Evolutionary conservation across 1,140 invertebrate species (phyloP).

Genomic region (Pogonus chalceus): DNA sequence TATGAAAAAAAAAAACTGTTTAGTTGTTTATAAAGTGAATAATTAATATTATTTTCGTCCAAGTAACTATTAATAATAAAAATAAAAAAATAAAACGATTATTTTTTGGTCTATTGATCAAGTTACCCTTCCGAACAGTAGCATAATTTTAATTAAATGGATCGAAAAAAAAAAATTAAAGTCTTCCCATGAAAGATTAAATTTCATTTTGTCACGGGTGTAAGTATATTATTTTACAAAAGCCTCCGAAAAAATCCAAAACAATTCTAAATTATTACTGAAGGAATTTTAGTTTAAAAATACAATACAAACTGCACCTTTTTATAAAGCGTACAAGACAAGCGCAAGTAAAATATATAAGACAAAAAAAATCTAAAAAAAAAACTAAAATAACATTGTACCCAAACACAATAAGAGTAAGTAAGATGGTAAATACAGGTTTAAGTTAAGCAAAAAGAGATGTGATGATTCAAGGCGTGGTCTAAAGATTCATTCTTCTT

Average conservation of each 20-base stretch:
- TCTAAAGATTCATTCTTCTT: slow-evolving; percentile 11
- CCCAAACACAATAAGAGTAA: not conserved
- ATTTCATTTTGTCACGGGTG: not conserved
- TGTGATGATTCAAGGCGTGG: slow-evolving; percentile 20
- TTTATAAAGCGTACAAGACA: slow-evolving; percentile 1
- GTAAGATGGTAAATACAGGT: not conserved
- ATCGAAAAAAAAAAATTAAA: not conserved
- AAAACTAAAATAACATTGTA: slow-evolving; percentile 1
- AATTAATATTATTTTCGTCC: no score
- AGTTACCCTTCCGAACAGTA: no score
- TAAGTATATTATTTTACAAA: not conserved
- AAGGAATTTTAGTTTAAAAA: slow-evolving; percentile 4
- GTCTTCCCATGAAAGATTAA: not conserved
- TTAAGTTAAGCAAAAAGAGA: slow-evolving; percentile 12
- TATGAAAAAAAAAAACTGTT: no score
- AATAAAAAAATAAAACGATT: no score
- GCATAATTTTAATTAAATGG: not conserved
- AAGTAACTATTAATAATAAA: no score
- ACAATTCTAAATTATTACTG: slow-evolving; percentile 1
- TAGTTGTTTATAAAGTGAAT: no score
- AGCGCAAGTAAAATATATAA: not conserved
- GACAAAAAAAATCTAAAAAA: not conserved
- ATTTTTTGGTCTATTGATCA: no score
- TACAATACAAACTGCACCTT: not conserved
- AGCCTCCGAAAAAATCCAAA: not conserved